Conservation (phyloP, 2,797 vertebrate genomes). For the Sebastes itinus region DNA sequence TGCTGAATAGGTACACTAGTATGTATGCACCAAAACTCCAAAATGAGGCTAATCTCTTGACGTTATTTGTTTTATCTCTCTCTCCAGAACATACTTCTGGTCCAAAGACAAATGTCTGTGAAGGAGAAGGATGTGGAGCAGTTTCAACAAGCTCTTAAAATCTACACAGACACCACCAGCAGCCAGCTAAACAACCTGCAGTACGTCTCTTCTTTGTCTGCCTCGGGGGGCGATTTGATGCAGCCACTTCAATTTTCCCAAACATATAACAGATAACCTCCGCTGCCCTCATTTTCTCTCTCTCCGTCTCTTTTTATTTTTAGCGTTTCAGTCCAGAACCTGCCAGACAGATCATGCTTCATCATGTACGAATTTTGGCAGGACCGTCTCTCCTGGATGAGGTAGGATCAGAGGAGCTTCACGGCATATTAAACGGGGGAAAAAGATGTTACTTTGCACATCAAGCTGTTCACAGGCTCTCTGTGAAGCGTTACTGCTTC, state of each 20-base stretch:
- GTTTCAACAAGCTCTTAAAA: constrained; percentile 86
- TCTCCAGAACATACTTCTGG: constrained; percentile 89
- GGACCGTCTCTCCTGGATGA: constrained; percentile 84
- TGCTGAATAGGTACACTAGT: neutral
- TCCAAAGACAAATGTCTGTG: constrained; percentile 92
- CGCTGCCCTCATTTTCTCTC: neutral
- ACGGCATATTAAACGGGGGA: neutral
- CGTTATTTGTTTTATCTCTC: neutral
- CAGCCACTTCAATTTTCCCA: constrained; percentile 21
- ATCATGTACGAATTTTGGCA: constrained; percentile 86
- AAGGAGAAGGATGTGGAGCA: constrained; percentile 83
- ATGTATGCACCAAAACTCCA: neutral
- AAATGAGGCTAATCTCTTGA: neutral
- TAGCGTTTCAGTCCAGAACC: constrained; percentile 90
- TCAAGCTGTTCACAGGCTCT: neutral
- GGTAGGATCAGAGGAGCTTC: constrained; percentile 62
- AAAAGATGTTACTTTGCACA: constrained; percentile 3
- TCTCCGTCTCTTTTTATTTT: neutral
- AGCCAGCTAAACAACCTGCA: constrained; percentile 90
- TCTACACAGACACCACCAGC: constrained; percentile 87
- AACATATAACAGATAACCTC: constrained; percentile 14
- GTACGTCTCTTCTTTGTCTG: constrained; percentile 70
- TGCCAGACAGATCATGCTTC: constrained; percentile 84
- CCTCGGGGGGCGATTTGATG: constrained; percentile 14
- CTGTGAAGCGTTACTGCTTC: constrained; percentile 25